These are phyloP conservation scores for Itoplectis maculator DNA, from an alignment of 2,888 invertebrate genomes.

Conservation along the genomic window DNA sequence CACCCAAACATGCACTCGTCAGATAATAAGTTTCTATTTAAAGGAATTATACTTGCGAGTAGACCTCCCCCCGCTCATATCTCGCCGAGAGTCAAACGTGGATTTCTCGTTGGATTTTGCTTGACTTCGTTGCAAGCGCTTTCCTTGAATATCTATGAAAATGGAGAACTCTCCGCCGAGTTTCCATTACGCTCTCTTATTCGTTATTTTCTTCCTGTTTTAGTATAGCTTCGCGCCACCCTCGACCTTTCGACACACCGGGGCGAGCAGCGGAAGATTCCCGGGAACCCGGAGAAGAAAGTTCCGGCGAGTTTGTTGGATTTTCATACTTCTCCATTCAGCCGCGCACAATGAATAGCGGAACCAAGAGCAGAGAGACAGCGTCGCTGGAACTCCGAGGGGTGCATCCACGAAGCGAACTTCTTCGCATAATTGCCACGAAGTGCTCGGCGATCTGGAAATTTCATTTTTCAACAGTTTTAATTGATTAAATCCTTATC, in stretches of 20 bases:
- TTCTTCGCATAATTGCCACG: conserved; percentile 11
- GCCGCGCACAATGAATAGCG: conserved; percentile 10
- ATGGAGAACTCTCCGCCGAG: conserved; percentile 8
- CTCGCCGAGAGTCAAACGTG: not conserved
- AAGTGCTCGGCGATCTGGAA: not conserved
- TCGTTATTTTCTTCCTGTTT: conserved; percentile 18
- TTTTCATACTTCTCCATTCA: conserved; percentile 33
- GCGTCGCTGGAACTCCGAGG: not conserved
- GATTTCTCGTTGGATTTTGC: not conserved
- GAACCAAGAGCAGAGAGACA: not conserved
- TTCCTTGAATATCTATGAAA: not conserved
- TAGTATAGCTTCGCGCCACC: not conserved
- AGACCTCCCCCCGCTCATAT: not conserved
- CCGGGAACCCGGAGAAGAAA: conserved; percentile 1
- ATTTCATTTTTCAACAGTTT: not conserved
- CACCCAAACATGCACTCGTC: conserved; percentile 2
- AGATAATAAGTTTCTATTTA: conserved; percentile 3
- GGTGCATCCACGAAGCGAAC: not conserved
- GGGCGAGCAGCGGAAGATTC: not conserved
- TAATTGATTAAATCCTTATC: not conserved
- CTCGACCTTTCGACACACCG: conserved; percentile 31
- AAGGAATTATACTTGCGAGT: not conserved
- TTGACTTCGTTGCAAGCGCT: not conserved
- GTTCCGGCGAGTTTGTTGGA: conserved; percentile 23
- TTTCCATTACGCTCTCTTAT: conserved; percentile 20